A percentile compares a stretch with the other conserved stretches of the same genome.
Evolutionary conservation across 2,113 vertebrate species (phyloP).

Genomic region (Formicarius rufipectus): DNA sequence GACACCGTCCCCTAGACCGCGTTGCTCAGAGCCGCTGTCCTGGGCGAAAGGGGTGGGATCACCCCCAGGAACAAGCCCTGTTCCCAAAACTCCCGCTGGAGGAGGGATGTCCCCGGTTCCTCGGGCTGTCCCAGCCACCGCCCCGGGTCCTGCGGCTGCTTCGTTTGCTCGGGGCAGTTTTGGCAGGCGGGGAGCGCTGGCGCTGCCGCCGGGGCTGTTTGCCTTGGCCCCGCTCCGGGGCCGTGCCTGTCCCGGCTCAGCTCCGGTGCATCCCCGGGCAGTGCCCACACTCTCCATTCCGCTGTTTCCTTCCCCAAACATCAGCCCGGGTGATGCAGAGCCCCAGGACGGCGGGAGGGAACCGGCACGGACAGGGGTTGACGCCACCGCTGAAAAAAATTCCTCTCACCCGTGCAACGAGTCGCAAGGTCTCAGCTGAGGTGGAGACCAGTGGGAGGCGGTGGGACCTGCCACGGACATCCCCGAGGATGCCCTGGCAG

Average conservation of each 20-base stretch:
- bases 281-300: not conserved
- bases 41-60: not conserved
- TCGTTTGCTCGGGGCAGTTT: not conserved
- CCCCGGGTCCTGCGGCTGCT: no score
- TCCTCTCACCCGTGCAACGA: rapidly evolving
- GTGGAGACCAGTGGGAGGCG: not conserved
- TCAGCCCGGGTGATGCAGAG: not conserved
- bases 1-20: not conserved
- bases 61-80: not conserved
- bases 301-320: not conserved
- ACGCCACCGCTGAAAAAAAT: not conserved
- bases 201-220: no score
- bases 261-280: not conserved
- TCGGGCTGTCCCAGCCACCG: rapidly evolving
- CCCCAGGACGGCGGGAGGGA: not conserved
- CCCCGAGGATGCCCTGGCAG: not conserved
- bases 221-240: not conserved
- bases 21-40: not conserved
- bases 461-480: not conserved
- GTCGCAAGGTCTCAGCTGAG: not conserved
- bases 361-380: rapidly evolving
- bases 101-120: not conserved
- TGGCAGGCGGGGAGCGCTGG: not conserved
- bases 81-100: rapidly evolving
- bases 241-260: not conserved